Evolutionary conservation across 2,113 vertebrate genomes (phyloP).

Genomic region (Limanda limanda): DNA sequence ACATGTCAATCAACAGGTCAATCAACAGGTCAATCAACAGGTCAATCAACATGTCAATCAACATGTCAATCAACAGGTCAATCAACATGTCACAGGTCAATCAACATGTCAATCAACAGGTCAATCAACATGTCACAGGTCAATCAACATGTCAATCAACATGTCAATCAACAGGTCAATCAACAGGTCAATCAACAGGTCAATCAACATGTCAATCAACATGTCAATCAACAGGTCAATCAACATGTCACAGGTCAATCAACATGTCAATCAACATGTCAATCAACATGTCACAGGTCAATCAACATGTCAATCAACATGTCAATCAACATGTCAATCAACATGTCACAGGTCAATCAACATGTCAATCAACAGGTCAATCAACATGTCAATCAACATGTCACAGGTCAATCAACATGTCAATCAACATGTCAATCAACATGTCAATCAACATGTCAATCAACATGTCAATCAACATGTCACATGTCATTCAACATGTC

Average conservation of each 20-base stretch:
- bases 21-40: no score
- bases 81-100: not conserved
- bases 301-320: not conserved
- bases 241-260: not conserved
- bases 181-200: no score
- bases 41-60: not conserved
- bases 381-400: not conserved
- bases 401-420: not conserved
- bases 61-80: not conserved
- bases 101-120: no score
- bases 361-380: not conserved
- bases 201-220: not conserved
- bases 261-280: not conserved
- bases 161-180: not conserved
- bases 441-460: not conserved
- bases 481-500: not conserved
- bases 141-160: not conserved
- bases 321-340: not conserved
- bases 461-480: not conserved
- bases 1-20: not conserved
- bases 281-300: not conserved
- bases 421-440: not conserved
- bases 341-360: not conserved
- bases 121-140: no score
- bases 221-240: not conserved